These are phyloP conservation scores for Xestia xanthographa DNA, from an alignment of 2,888 invertebrate species.

Conservation along the genomic window DNA sequence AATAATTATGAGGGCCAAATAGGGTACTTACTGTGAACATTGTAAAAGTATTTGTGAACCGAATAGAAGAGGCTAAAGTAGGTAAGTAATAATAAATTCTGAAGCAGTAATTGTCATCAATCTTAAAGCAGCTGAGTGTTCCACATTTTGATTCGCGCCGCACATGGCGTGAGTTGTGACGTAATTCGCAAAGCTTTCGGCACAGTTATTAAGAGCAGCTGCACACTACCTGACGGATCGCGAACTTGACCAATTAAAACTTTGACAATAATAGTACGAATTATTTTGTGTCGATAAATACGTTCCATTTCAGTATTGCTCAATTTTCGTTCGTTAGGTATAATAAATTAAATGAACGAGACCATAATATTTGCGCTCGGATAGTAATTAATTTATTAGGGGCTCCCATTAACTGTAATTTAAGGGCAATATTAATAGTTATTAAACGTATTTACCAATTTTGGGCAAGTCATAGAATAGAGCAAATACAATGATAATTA, in stretches of 20 bases:
- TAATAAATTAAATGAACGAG: conserved; percentile 57
- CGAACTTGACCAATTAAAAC: conserved; percentile 66
- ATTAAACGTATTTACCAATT: conserved; percentile 51
- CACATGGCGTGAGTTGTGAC: conserved; percentile 58
- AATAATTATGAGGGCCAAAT: conserved; percentile 66
- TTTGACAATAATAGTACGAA: conserved; percentile 59
- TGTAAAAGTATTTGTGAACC: conserved; percentile 47
- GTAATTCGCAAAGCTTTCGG: conserved; percentile 56
- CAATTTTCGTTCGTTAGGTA: conserved; percentile 43
- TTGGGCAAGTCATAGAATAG: conserved; percentile 54
- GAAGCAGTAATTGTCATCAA: conserved; percentile 57
- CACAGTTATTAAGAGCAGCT: conserved; percentile 62
- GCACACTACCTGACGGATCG: conserved; percentile 58
- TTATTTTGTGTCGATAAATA: conserved; percentile 62
- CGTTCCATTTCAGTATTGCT: conserved; percentile 53
- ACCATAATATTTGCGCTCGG: conserved; percentile 56
- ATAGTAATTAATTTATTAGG: conserved; percentile 62
- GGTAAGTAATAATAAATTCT: conserved; percentile 51
- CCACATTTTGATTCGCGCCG: conserved; percentile 51
- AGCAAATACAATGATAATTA: conserved; percentile 51
- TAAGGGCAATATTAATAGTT: conserved; percentile 52
- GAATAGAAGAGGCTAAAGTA: conserved; percentile 38
- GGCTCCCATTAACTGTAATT: conserved; percentile 42
- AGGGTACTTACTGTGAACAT: conserved; percentile 58
- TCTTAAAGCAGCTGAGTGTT: conserved; percentile 57